Evolutionary conservation across 2,797 vertebrate species (phyloP), one percentile per base, ranked within the genome.

Genomic region (Aotus griseimembra): DNA sequence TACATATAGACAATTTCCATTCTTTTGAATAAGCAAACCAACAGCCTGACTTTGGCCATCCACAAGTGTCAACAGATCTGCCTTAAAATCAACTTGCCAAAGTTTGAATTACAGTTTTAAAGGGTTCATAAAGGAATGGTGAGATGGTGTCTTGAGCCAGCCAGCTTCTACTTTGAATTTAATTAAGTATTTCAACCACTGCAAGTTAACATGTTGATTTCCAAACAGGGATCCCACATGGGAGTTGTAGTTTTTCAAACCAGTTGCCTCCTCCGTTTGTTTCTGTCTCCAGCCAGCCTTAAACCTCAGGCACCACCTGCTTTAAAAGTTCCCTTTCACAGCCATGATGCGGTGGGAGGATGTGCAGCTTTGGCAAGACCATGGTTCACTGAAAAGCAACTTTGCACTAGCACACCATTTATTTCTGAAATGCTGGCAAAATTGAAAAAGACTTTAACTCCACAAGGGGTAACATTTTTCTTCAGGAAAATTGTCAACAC

Each of bases 401-500:
- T 93, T 77, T 33, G 41, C 36, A 3, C 96, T 93, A 79, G 79
- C 97, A 97, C 97, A n/a, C 94, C 96, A 83, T 98, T 97, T 96
- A 96, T 97, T 95, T 97, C 90, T 33, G 50, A 86, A 90, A 80
- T 30, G 55, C 96, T 93, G 89, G 97, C 84, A 84, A 90, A 72
- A 92, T 64, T 64, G 80, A 93, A 95, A 85, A 94, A 90, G 91
- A 26, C 89, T 97, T 85, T 75, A 50, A 70, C 92, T 93, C 96
- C 97, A 88, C 84, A 26, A 93, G 94, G 96, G 94, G 84, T 91
- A 75, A 92, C 89, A 96, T 97, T 97, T 97, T 80, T 97, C 97
- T 90, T 86, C 55, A 28, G 92, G 88, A 97, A 96, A 94, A 97
- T 83, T 97, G 93, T 98, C 98, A 96, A 88, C 97, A 91, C 96